Conservation (phyloP, 2,113 vertebrate genomes). For the Barnardius zonarius region DNA sequence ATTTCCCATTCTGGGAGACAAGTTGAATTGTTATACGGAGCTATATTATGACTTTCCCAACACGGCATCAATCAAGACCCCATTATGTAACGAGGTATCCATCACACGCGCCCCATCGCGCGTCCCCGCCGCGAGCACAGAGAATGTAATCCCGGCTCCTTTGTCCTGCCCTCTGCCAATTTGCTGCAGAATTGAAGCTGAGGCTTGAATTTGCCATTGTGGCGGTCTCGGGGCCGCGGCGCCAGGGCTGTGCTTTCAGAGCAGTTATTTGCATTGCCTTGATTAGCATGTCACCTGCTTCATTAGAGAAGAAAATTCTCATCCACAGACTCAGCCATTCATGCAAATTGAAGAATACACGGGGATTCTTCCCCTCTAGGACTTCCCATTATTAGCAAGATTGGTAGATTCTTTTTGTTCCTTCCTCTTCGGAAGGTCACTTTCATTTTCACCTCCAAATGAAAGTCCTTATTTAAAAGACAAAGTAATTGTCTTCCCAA, state of each 20-base stretch:
- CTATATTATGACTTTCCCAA: conserved; percentile 14
- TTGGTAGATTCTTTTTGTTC: conserved; percentile 4
- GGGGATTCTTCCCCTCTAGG: conserved; percentile 39
- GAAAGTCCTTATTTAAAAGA: neutral
- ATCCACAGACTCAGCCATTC: neutral
- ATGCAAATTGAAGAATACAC: conserved; percentile 44
- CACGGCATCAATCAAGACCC: conserved; percentile 48
- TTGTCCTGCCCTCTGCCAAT: conserved; percentile 52
- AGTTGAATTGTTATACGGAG: neutral
- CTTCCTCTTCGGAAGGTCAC: conserved; percentile 31
- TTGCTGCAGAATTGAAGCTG: conserved; percentile 17
- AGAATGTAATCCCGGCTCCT: conserved; percentile 33
- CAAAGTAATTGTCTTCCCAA: neutral
- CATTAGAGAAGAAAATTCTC: conserved; percentile 36
- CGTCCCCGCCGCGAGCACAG: neutral
- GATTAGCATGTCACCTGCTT: conserved; percentile 53
- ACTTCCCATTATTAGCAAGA: conserved; percentile 54
- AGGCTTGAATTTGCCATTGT: conserved; percentile 14
- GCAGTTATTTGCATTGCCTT: conserved; percentile 32
- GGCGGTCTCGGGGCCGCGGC: neutral
- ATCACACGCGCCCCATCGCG: neutral
- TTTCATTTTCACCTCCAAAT: conserved; percentile 32
- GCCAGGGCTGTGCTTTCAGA: neutral
- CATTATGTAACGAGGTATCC: conserved; percentile 40
- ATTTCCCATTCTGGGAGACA: conserved; percentile 29